Evolutionary conservation across 2,797 vertebrate genomes (phyloP).

Genomic region (Pseudochirops corinnae): DNA sequence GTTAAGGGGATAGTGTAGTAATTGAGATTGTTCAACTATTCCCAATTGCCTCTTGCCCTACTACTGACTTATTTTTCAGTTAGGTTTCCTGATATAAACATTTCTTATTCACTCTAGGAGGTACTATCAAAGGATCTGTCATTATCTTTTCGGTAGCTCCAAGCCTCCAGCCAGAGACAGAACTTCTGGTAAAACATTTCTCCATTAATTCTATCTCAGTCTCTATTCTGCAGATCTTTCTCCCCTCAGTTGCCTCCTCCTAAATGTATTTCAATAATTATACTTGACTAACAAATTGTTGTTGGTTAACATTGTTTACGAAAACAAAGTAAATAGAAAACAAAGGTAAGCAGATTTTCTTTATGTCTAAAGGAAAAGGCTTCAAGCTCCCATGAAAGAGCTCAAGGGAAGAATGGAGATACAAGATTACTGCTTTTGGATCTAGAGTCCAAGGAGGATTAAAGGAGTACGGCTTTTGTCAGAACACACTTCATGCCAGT

Average conservation of each 20-base stretch:
- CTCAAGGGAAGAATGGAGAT: neutral
- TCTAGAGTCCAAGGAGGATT: neutral
- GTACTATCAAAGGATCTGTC: neutral
- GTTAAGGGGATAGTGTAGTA: neutral
- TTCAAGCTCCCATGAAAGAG: neutral
- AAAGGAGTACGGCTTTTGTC: neutral
- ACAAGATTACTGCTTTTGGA: neutral
- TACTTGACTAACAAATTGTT: neutral
- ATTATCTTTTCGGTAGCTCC: neutral
- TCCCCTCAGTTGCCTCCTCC: neutral
- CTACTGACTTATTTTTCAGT: neutral
- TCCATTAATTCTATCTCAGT: neutral
- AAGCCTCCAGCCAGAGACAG: neutral
- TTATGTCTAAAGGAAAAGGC: neutral
- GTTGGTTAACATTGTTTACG: neutral
- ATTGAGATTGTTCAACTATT: neutral
- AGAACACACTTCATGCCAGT: neutral
- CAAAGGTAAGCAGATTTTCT: neutral
- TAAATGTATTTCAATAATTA: neutral
- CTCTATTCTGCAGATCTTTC: neutral
- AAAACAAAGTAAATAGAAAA: neutral
- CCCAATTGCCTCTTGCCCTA: neutral
- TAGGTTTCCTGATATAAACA: neutral
- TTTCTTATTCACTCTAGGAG: neutral
- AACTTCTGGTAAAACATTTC: neutral